Percentiles rank a stretch among this genome's conserved stretches.
Evolutionary conservation across 2,888 invertebrate genomes (phyloP).

Genomic region (Cancer borealis): DNA sequence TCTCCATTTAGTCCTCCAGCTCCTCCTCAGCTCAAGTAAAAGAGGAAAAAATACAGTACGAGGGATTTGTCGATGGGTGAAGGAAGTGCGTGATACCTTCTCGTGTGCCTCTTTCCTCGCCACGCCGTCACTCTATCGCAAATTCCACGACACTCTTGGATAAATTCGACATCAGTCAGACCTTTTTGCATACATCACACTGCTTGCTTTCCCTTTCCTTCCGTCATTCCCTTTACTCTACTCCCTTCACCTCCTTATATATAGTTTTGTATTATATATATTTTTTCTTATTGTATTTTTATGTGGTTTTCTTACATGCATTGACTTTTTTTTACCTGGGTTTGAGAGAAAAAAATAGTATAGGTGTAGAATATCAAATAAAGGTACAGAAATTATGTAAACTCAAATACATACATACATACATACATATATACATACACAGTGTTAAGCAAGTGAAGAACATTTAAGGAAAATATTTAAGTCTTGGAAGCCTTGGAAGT

Average conservation of each 20-base stretch:
- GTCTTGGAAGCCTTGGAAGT: too few relatives aligned
- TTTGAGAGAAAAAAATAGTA: background rate
- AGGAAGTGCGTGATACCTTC: background rate
- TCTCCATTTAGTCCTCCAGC: background rate
- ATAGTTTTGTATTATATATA: background rate
- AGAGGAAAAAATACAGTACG: constrained; percentile 10
- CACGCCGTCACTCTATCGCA: background rate
- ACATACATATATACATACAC: too few relatives aligned
- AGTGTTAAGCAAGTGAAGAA: background rate
- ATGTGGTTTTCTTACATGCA: background rate
- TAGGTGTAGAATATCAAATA: background rate
- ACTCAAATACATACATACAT: too few relatives aligned
- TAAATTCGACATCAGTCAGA: constrained; percentile 27
- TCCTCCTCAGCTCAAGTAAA: background rate
- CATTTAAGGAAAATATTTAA: background rate
- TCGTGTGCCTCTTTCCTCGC: background rate
- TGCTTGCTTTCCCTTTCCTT: background rate
- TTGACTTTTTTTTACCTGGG: background rate
- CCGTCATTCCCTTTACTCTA: background rate
- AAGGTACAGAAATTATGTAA: background rate
- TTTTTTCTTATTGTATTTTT: background rate
- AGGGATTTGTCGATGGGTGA: background rate
- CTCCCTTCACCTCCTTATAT: background rate
- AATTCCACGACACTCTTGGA: background rate
- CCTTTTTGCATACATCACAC: constrained; percentile 33